A percentile compares a stretch with the other conserved stretches of the same genome.
Evolutionary conservation across 1,140 invertebrate genomes (phyloP).

Genomic region (Myzus persicae): DNA sequence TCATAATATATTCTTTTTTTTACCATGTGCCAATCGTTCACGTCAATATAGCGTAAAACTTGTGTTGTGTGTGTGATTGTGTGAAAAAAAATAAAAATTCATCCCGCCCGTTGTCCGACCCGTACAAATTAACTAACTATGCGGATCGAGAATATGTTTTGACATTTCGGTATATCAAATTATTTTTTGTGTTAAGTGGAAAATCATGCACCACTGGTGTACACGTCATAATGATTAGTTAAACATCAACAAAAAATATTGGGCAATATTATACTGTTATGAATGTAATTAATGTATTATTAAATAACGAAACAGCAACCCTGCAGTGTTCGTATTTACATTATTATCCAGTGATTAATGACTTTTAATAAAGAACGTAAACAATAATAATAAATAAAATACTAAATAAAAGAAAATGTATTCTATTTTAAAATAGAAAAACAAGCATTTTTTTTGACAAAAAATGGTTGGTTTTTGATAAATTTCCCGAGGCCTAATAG

Average conservation of each 20-base stretch:
- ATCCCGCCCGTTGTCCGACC: no score
- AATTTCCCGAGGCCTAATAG: not conserved
- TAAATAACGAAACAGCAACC: not conserved
- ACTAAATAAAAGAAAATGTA: not conserved
- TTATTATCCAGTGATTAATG: not conserved
- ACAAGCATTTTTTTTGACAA: no score
- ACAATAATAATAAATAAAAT: not conserved
- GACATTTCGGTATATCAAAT: not conserved
- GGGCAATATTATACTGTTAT: not conserved
- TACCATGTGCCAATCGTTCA: not conserved
- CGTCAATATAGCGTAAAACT: not conserved
- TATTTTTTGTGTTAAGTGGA: not conserved
- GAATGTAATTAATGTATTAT: constrained; percentile 8
- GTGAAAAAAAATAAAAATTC: no score
- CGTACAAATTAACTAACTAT: not conserved
- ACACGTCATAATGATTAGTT: not conserved
- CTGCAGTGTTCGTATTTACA: not conserved
- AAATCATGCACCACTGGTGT: not conserved
- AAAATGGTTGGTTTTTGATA: not conserved
- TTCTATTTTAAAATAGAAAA: not conserved
- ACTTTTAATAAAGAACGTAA: not conserved
- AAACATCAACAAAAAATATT: not conserved
- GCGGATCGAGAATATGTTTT: not conserved
- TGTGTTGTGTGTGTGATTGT: no score
- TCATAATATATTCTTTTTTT: not conserved